A percentile compares a stretch with the other conserved stretches of the same genome.
phyloP scores from a whole-genome alignment of 2,888 invertebrate species.

The Aphidoletes aphidimyza region DNA sequence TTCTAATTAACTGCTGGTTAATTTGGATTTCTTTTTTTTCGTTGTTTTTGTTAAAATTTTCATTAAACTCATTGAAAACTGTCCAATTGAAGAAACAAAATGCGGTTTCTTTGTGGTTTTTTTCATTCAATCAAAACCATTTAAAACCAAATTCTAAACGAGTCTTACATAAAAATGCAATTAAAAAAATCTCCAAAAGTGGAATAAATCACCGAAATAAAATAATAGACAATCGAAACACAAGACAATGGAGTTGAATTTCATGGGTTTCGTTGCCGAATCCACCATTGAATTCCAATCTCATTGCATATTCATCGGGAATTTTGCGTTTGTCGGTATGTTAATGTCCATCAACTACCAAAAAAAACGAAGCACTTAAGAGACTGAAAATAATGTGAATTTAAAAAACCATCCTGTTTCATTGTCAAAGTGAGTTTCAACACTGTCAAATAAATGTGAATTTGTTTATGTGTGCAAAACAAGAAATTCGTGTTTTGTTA shows the following conservation, averaged over 20 bases:
- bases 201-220: background rate
- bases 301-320: slow-evolving; percentile 4
- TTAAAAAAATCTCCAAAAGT: background rate
- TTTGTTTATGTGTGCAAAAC: background rate
- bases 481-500: background rate
- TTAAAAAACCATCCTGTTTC: background rate
- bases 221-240: background rate
- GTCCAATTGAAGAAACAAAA: background rate
- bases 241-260: background rate
- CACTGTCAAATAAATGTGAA: background rate
- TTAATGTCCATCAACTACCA: background rate
- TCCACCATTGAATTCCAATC: slow-evolving; percentile 4
- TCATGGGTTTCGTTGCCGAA: background rate
- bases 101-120: background rate
- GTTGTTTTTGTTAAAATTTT: background rate
- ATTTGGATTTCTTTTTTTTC: background rate
- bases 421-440: background rate
- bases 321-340: background rate
- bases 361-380: background rate
- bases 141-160: background rate
- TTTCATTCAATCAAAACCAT: background rate
- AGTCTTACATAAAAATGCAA: slow-evolving; percentile 13
- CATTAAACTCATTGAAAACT: background rate
- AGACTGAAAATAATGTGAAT: background rate
- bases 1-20: slow-evolving; percentile 39